Evolutionary conservation across 2,797 vertebrate species (phyloP).

Genomic region (Poeciliopsis gracilis): DNA sequence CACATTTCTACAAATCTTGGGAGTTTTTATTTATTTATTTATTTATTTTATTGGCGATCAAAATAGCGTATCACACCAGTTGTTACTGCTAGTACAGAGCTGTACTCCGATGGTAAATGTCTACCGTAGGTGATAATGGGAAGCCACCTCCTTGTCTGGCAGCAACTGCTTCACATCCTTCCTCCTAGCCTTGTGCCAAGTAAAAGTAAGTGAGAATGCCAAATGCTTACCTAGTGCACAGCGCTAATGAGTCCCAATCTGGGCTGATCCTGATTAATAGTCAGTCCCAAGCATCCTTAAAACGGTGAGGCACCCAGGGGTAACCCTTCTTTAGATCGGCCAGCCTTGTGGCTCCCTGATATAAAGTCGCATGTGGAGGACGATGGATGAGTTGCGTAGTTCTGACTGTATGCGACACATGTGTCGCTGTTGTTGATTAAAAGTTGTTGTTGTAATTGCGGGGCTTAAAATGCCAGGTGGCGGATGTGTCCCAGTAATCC

Average conservation of each 20-base stretch:
- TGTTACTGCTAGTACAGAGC: neutral
- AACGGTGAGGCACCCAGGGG: conserved; percentile 23
- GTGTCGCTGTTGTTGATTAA: conserved; percentile 78
- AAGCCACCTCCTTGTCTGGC: conserved; percentile 58
- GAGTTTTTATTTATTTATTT: conserved; percentile 9
- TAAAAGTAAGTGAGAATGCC: conserved; percentile 61
- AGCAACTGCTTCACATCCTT: conserved; percentile 53
- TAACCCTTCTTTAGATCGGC: conserved; percentile 29
- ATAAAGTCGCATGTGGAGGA: conserved; percentile 18
- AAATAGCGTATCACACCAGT: conserved; percentile 29
- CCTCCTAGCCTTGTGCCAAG: conserved; percentile 60
- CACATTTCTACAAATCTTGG: conserved; percentile 19
- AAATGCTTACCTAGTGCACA: conserved; percentile 52
- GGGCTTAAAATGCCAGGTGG: conserved; percentile 81
- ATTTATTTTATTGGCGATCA: conserved; percentile 26
- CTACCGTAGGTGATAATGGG: conserved; percentile 66
- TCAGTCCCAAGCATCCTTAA: conserved; percentile 52
- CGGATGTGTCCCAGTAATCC: conserved; percentile 79
- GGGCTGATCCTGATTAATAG: conserved; percentile 67
- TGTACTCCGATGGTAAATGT: conserved; percentile 46
- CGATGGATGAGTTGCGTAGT: conserved; percentile 41
- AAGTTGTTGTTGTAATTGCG: conserved; percentile 80
- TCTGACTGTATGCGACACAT: conserved; percentile 69
- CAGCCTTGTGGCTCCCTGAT: conserved; percentile 21
- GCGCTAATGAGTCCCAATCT: conserved; percentile 64